Conservation (phyloP, 2,797 vertebrate genomes). For the Telmatherina bonti region DNA sequence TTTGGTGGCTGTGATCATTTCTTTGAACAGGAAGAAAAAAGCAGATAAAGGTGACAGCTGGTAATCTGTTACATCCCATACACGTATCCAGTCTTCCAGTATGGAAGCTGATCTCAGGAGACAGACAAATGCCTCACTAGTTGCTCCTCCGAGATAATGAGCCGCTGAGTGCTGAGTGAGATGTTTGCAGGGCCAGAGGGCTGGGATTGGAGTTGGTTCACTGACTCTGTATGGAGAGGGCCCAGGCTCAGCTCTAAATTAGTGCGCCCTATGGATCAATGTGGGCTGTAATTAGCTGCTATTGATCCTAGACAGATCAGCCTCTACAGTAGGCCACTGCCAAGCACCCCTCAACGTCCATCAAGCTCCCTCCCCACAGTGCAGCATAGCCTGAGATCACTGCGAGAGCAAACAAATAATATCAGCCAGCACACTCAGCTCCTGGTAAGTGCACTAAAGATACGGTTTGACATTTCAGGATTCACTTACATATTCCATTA, state of each 20-base stretch:
- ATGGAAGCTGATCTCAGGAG: slow-evolving; percentile 52
- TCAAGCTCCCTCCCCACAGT: slow-evolving; percentile 69
- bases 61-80: slow-evolving; percentile 47
- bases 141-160: slow-evolving; percentile 77
- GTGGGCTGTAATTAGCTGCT: slow-evolving; percentile 84
- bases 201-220: slow-evolving; percentile 73
- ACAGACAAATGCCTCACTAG: slow-evolving; percentile 63
- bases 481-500: slow-evolving; percentile 81
- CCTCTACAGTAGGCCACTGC: slow-evolving; percentile 80
- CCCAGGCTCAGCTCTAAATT: slow-evolving; percentile 77
- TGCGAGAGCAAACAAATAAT: slow-evolving; percentile 76
- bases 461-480: slow-evolving; percentile 70
- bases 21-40: not conserved
- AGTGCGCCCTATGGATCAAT: slow-evolving; percentile 81
- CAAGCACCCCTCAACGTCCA: slow-evolving; percentile 77
- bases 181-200: slow-evolving; percentile 73
- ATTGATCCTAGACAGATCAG: slow-evolving; percentile 83
- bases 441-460: slow-evolving; percentile 76
- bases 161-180: slow-evolving; percentile 77
- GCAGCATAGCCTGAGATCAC: slow-evolving; percentile 65
- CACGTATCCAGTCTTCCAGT: slow-evolving; percentile 37
- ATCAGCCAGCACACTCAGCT: slow-evolving; percentile 71
- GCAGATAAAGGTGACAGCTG: slow-evolving; percentile 35
- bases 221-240: slow-evolving; percentile 61
- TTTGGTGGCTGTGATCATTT: not conserved